Conservation (phyloP, 1,140 invertebrate species). For the Elymnias hypermnestra region DNA sequence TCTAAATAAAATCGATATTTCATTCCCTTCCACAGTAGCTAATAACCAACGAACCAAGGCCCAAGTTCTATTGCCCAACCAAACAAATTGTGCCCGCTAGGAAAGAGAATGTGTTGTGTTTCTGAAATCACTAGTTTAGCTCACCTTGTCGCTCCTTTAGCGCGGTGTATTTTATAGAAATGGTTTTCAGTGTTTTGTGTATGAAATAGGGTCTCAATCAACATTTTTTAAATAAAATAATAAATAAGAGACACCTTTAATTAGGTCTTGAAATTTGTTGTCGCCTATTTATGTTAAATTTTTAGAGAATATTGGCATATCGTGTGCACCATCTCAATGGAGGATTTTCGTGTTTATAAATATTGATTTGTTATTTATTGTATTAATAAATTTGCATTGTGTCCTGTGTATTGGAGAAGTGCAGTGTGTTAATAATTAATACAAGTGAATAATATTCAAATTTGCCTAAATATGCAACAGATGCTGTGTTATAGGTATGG, state of each 20-base stretch:
- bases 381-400: slow-evolving; percentile 36
- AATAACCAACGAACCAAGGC: no score
- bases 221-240: slow-evolving; percentile 15
- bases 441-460: slow-evolving; percentile 31
- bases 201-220: slow-evolving; percentile 37
- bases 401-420: slow-evolving; percentile 40
- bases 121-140: no score
- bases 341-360: slow-evolving; percentile 71
- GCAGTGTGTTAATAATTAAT: slow-evolving; percentile 49
- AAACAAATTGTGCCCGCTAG: no score
- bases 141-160: neutral
- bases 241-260: slow-evolving; percentile 19
- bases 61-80: no score
- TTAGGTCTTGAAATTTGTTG: slow-evolving; percentile 5
- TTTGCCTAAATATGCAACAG: slow-evolving; percentile 57
- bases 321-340: slow-evolving; percentile 36
- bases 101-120: no score
- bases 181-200: slow-evolving; percentile 39
- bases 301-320: slow-evolving; percentile 27
- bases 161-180: neutral
- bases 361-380: slow-evolving; percentile 71
- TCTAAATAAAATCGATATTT: no score
- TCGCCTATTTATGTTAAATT: slow-evolving; percentile 21
- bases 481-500: slow-evolving; percentile 40
- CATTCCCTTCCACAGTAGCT: no score